Evolutionary conservation across 2,113 vertebrate species (phyloP).

Genomic region (Laticauda colubrina): DNA sequence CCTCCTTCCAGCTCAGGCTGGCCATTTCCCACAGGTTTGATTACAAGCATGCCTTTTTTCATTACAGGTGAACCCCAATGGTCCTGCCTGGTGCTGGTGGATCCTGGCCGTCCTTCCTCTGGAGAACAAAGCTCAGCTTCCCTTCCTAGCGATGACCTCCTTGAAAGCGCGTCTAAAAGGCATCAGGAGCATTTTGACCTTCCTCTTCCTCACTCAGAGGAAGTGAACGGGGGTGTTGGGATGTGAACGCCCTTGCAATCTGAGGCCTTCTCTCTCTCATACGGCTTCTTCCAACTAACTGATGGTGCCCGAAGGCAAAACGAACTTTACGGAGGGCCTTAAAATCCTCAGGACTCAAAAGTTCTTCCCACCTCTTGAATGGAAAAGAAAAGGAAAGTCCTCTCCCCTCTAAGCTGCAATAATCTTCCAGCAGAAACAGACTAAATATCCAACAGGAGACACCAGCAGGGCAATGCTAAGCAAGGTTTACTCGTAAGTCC

Average conservation of each 20-base stretch:
- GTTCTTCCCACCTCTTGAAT: not conserved
- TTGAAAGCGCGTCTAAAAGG: conserved; percentile 73
- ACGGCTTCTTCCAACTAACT: not conserved
- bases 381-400: not conserved
- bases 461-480: not conserved
- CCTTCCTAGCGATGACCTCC: conserved; percentile 78
- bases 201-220: conserved; percentile 67
- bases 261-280: not conserved
- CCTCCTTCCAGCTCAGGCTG: too few relatives aligned
- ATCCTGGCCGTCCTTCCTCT: conserved; percentile 77
- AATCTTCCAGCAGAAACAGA: conserved; percentile 61
- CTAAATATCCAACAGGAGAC: conserved; percentile 48
- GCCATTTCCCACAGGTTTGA: not conserved
- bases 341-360: not conserved
- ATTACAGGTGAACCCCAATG: conserved; percentile 72
- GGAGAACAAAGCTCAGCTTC: conserved; percentile 79
- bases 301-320: not conserved
- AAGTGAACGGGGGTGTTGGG: conserved; percentile 46
- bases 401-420: conserved; percentile 62
- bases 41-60: not conserved
- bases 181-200: conserved; percentile 73
- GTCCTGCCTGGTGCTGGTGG: conserved; percentile 84
- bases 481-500: not conserved
- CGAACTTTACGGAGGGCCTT: not conserved
- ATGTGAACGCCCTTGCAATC: conserved; percentile 32